Evolutionary conservation across 2,113 vertebrate species (phyloP).

Genomic region (Vireo altiloquus): DNA sequence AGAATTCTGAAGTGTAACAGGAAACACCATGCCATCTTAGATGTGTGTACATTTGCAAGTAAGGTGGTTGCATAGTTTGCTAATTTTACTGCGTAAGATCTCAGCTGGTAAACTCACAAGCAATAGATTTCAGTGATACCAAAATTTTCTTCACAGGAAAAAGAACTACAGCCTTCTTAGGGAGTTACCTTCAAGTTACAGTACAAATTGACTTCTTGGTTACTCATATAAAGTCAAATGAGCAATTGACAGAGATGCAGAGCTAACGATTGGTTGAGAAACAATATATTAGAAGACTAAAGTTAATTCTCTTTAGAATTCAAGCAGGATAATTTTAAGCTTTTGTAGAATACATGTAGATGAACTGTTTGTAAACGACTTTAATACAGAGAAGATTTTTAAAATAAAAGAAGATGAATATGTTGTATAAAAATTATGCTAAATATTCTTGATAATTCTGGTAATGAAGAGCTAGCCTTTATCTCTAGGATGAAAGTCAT

Average conservation of each 20-base stretch:
- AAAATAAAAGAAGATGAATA: neutral
- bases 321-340: slow-evolving; percentile 5
- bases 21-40: neutral
- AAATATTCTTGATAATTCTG: neutral
- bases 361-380: neutral
- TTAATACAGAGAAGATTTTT: slow-evolving; percentile 22
- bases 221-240: slow-evolving; percentile 15
- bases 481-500: neutral
- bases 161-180: neutral
- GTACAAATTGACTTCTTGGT: neutral
- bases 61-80: neutral
- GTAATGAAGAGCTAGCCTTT: neutral
- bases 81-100: neutral
- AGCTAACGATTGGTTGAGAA: neutral
- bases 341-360: slow-evolving; percentile 4
- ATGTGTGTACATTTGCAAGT: neutral
- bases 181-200: neutral
- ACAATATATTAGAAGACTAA: slow-evolving; percentile 12
- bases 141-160: neutral
- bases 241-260: slow-evolving; percentile 28
- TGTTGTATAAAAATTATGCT: neutral
- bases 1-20: neutral
- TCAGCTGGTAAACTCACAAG: neutral
- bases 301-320: slow-evolving; percentile 25
- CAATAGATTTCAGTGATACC: neutral